phyloP scores from a whole-genome alignment of 53 echinoderm and acorn worm genomes.

The Antedon mediterranea region DNA sequence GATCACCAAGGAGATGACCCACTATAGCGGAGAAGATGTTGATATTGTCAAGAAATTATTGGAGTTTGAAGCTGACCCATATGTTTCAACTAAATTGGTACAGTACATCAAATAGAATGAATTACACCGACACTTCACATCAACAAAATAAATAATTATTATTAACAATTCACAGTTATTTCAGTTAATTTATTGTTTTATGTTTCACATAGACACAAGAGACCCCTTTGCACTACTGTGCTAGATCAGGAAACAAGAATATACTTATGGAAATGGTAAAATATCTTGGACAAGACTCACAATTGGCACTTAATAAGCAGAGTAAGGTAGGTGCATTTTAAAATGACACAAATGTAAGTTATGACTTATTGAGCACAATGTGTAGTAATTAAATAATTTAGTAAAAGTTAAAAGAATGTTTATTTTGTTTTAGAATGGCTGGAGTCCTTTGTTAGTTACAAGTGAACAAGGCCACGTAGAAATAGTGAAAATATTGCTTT shows the following conservation, averaged over 20 bases:
- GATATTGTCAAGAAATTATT: slow-evolving; percentile 65
- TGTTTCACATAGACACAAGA: slow-evolving; percentile 69
- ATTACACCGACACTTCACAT: too few species aligned
- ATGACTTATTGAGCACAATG: too few species aligned
- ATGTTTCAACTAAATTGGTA: slow-evolving; percentile 86
- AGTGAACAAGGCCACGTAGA: slow-evolving; percentile 86
- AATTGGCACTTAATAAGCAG: slow-evolving; percentile 88
- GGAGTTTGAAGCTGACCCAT: slow-evolving; percentile 86
- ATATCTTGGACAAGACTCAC: slow-evolving; percentile 80
- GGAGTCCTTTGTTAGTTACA: slow-evolving; percentile 70
- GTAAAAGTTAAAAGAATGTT: too few species aligned
- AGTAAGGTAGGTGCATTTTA: slow-evolving; percentile 48
- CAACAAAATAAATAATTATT: background rate
- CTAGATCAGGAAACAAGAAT: slow-evolving; percentile 71
- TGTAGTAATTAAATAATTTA: background rate
- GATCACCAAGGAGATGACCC: slow-evolving; percentile 82
- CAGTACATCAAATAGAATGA: too few species aligned
- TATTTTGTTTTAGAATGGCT: slow-evolving; percentile 52
- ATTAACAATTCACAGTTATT: background rate
- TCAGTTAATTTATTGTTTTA: background rate
- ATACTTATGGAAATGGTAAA: slow-evolving; percentile 56
- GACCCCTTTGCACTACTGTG: slow-evolving; percentile 78
- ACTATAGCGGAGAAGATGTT: slow-evolving; percentile 63
- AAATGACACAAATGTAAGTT: background rate
- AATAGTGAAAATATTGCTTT: slow-evolving; percentile 58